These are phyloP conservation scores for Anoplolepis gracilipes DNA, from an alignment of 1,140 invertebrate species.

Conservation along the genomic window DNA sequence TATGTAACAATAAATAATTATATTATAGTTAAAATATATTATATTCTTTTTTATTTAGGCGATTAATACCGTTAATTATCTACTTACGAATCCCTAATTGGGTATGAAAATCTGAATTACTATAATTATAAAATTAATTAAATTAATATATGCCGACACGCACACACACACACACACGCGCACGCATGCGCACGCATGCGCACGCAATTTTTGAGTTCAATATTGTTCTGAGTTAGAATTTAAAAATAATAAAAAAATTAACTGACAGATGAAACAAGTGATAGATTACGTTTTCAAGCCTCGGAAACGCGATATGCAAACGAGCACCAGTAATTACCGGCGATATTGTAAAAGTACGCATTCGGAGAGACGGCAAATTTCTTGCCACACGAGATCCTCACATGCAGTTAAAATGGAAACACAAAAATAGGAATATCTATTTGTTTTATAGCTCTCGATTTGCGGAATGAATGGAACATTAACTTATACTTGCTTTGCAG, in stretches of 20 bases:
- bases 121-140: conserved; percentile 17
- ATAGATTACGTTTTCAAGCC: conserved; percentile 29
- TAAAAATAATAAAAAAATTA: conserved; percentile 16
- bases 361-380: conserved; percentile 33
- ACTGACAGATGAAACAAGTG: conserved; percentile 1
- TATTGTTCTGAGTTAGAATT: neutral
- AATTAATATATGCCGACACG: too few relatives aligned
- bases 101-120: neutral
- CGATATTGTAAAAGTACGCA: conserved; percentile 32
- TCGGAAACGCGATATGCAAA: neutral
- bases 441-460: conserved; percentile 19
- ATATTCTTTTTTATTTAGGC: neutral
- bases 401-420: neutral
- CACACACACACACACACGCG: too few relatives aligned
- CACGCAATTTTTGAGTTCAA: too few relatives aligned
- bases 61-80: neutral
- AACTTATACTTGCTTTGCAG: neutral
- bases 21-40: neutral
- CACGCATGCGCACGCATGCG: too few relatives aligned
- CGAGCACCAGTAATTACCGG: conserved; percentile 5
- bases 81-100: neutral
- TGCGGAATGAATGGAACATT: conserved; percentile 35
- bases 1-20: neutral
- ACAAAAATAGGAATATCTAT: conserved; percentile 44
- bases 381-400: conserved; percentile 18